Evolutionary conservation across 2,113 vertebrate genomes (phyloP).

Genomic region (Podiceps cristatus): DNA sequence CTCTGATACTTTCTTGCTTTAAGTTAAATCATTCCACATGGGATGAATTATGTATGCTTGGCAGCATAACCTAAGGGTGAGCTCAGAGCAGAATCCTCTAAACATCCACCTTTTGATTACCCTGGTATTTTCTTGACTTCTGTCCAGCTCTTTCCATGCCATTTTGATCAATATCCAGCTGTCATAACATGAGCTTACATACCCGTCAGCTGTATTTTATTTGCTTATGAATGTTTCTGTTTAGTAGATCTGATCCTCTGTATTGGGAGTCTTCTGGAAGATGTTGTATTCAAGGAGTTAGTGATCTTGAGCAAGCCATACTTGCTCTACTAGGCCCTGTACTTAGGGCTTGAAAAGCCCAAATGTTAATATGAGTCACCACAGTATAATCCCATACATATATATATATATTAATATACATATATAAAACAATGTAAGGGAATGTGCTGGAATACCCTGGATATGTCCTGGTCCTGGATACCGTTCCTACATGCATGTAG

Average conservation of each 20-base stretch:
- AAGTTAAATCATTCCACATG: background rate
- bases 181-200: background rate
- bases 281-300: background rate
- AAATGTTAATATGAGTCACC: background rate
- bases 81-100: background rate
- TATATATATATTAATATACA: too few relatives aligned
- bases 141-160: background rate
- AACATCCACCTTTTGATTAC: background rate
- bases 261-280: background rate
- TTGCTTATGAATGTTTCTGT: background rate
- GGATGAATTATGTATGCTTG: background rate
- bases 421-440: background rate
- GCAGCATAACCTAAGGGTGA: background rate
- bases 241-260: background rate
- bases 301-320: background rate
- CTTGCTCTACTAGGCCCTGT: background rate
- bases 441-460: background rate
- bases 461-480: background rate
- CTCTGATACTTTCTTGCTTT: background rate
- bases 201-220: background rate
- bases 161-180: background rate
- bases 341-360: background rate
- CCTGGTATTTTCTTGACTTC: background rate
- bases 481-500: background rate
- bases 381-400: background rate